A percentile compares a stretch with the other conserved stretches of the same genome.
These are phyloP conservation scores for Drosophila parvula DNA, from an alignment of 1,140 invertebrate genomes.

Conservation along the genomic window DNA sequence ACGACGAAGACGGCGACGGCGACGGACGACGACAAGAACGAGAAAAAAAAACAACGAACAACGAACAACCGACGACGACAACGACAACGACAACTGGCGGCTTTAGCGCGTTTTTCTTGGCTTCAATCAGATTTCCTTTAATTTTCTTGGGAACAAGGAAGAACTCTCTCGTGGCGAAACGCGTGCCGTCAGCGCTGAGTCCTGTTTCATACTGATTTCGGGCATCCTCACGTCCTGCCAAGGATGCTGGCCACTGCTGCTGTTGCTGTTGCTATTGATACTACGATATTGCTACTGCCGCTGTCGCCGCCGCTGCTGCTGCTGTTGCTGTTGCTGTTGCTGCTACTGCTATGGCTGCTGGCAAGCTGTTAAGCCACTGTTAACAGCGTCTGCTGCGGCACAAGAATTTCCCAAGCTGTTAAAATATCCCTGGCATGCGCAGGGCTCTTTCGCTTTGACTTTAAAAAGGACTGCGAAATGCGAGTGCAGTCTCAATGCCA, in stretches of 20 bases:
- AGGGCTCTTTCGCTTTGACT: slow-evolving; percentile 10
- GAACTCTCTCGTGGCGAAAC: slow-evolving; percentile 61
- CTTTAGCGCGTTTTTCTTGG: slow-evolving; percentile 47
- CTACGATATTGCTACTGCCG: slow-evolving; percentile 16
- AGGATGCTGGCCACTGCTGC: slow-evolving; percentile 38
- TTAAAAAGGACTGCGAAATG: slow-evolving; percentile 14
- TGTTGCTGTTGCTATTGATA: slow-evolving; percentile 20
- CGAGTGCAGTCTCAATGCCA: slow-evolving; percentile 36
- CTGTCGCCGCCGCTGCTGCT: slow-evolving; percentile 14
- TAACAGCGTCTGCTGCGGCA: slow-evolving; percentile 45
- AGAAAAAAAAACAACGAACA: slow-evolving; percentile 2
- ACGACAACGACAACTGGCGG: slow-evolving; percentile 34
- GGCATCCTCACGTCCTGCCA: slow-evolving; percentile 32
- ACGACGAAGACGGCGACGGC: slow-evolving; percentile 8
- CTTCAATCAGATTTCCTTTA: slow-evolving; percentile 46
- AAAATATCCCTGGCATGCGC: slow-evolving; percentile 80
- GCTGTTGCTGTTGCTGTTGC: slow-evolving; percentile 3
- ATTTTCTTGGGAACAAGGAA: slow-evolving; percentile 35
- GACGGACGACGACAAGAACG: slow-evolving; percentile 4
- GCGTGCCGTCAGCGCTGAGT: slow-evolving; percentile 80
- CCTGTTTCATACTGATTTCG: slow-evolving; percentile 72
- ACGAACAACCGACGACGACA: slow-evolving; percentile 26
- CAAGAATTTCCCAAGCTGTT: slow-evolving; percentile 70
- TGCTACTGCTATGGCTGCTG: slow-evolving; percentile 4
- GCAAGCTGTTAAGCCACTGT: slow-evolving; percentile 7